These are phyloP conservation scores for Lucifuga dentata DNA, from an alignment of 2,113 vertebrate species.

Conservation along the genomic window DNA sequence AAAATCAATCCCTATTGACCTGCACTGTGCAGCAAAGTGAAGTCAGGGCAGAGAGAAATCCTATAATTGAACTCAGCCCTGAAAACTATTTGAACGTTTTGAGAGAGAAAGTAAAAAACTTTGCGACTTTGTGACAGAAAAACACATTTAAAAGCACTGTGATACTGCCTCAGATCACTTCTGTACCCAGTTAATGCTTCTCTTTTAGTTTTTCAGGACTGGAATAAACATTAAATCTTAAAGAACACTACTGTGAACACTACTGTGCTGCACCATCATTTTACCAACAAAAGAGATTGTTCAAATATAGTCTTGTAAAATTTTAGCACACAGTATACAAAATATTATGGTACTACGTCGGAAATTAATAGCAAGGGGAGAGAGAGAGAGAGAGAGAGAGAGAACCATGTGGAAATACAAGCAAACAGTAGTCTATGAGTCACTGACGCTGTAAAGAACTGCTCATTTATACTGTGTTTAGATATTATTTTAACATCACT, in stretches of 20 bases:
- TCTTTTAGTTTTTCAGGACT: neutral
- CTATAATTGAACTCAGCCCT: conserved; percentile 40
- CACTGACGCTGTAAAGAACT: too few relatives aligned
- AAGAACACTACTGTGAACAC: too few relatives aligned
- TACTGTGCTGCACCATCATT: too few relatives aligned
- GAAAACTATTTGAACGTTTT: conserved; percentile 30
- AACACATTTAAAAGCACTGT: neutral
- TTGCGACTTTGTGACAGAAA: conserved; percentile 7
- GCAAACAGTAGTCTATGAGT: too few relatives aligned
- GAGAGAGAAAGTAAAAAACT: conserved; percentile 2
- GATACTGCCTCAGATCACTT: neutral
- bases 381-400: too few relatives aligned
- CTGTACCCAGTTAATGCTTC: neutral
- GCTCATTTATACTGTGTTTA: neutral
- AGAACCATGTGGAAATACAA: too few relatives aligned
- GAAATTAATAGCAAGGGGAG: too few relatives aligned
- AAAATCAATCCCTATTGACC: conserved; percentile 54
- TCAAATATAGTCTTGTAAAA: too few relatives aligned
- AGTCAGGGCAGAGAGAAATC: conserved; percentile 25
- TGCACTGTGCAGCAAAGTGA: conserved; percentile 44
- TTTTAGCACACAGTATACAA: too few relatives aligned
- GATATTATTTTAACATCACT: neutral
- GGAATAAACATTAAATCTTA: neutral
- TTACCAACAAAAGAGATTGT: too few relatives aligned
- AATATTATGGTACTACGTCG: too few relatives aligned